phyloP scores from a whole-genome alignment of 2,888 invertebrate species.

The Cheilosia vernalis region DNA sequence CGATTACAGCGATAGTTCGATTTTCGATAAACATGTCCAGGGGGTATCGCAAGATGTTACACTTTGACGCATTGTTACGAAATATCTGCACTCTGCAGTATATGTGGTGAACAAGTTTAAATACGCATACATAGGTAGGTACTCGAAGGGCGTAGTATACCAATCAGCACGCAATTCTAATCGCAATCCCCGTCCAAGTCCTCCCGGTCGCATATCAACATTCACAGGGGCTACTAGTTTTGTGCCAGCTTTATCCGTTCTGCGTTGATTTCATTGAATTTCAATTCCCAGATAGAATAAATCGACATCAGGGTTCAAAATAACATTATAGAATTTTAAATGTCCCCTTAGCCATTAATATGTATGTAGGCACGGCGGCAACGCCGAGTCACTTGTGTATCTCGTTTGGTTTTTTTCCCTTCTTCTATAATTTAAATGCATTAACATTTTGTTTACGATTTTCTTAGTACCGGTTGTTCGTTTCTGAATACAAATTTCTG shows the following conservation, averaged over 20 bases:
- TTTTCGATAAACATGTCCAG: not conserved
- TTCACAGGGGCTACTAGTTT: constrained; percentile 32
- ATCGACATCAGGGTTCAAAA: constrained; percentile 75
- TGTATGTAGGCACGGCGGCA: constrained; percentile 67
- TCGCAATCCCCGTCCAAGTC: not conserved
- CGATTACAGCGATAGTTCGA: constrained; percentile 19
- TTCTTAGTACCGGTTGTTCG: constrained; percentile 75
- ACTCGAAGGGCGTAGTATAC: not conserved
- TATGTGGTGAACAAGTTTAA: not conserved
- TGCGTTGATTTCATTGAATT: constrained; percentile 73
- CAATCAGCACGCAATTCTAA: not conserved
- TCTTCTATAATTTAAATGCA: constrained; percentile 73
- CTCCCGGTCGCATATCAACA: constrained; percentile 8
- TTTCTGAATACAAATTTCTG: constrained; percentile 74
- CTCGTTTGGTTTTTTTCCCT: constrained; percentile 25
- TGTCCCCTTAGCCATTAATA: constrained; percentile 70
- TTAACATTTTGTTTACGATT: constrained; percentile 76
- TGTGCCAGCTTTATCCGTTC: constrained; percentile 59
- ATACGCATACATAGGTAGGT: too few species aligned
- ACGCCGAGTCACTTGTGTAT: constrained; percentile 26
- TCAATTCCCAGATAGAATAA: constrained; percentile 73
- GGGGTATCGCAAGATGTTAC: constrained; percentile 50
- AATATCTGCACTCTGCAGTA: constrained; percentile 8
- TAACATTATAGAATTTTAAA: constrained; percentile 75
- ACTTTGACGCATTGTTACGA: constrained; percentile 49